phyloP scores from a whole-genome alignment of 2,113 vertebrate species.

The Plestiodon gilberti region DNA sequence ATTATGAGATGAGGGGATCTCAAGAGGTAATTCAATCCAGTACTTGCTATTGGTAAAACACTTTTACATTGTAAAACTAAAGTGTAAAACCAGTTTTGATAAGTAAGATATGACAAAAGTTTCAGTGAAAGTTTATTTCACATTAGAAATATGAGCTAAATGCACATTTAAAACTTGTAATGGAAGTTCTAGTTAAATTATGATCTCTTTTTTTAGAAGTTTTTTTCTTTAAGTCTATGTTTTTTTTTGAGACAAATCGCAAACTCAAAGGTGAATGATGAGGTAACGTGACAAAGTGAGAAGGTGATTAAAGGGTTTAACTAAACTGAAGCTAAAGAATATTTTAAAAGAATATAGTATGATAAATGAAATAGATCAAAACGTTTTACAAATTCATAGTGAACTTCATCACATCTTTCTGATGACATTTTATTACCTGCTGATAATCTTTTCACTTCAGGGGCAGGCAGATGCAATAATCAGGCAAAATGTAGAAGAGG shows the following conservation, averaged over 20 bases:
- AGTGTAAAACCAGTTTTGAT: not conserved
- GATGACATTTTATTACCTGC: conserved; percentile 60
- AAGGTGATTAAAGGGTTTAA: not conserved
- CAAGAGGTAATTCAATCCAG: not conserved
- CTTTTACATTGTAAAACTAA: conserved; percentile 14
- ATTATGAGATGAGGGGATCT: not conserved
- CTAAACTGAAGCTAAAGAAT: conserved; percentile 1
- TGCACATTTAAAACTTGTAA: conserved; percentile 5
- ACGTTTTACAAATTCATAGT: conserved; percentile 41
- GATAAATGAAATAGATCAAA: not conserved
- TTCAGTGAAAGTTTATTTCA: not conserved
- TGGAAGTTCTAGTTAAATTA: conserved; percentile 17
- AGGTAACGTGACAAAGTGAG: not conserved
- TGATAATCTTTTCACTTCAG: conserved; percentile 69
- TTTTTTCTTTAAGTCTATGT: conserved; percentile 4
- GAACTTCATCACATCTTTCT: conserved; percentile 31
- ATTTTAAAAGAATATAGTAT: not conserved
- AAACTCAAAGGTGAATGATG: conserved; percentile 34
- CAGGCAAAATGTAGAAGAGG: conserved; percentile 66
- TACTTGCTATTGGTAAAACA: conserved; percentile 17
- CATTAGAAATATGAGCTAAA: not conserved
- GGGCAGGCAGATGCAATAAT: conserved; percentile 66
- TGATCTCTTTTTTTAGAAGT: not conserved
- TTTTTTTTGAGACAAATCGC: conserved; percentile 20
- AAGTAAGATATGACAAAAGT: not conserved